Conservation (phyloP, 2,888 invertebrate genomes). For the Holacanthella duospinosa region DNA sequence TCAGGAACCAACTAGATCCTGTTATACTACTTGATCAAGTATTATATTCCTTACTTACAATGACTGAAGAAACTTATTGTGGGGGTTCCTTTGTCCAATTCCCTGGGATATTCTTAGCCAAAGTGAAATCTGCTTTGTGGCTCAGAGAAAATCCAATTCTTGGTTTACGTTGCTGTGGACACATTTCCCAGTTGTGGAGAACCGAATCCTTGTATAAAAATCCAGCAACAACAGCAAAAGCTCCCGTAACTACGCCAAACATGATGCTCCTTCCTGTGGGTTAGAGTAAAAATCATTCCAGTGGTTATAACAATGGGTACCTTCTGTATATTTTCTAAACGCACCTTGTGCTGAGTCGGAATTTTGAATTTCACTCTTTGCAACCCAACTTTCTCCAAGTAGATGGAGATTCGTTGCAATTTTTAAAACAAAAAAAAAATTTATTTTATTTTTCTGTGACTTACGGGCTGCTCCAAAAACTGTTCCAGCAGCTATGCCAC, state of each 20-base stretch:
- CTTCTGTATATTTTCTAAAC: too few relatives aligned
- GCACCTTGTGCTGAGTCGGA: too few relatives aligned
- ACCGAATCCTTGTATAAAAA: slow-evolving; percentile 16
- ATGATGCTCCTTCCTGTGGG: slow-evolving; percentile 12
- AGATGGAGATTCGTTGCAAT: slow-evolving; percentile 1
- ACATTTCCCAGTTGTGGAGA: slow-evolving; percentile 11
- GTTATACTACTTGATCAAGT: too few relatives aligned
- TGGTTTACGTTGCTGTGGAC: background rate
- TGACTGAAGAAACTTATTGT: background rate
- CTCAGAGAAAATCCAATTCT: slow-evolving; percentile 15
- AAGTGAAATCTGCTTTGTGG: slow-evolving; percentile 20
- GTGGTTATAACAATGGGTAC: too few relatives aligned
- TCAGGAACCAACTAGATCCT: too few relatives aligned
- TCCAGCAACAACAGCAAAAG: slow-evolving; percentile 14
- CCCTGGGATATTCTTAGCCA: background rate
- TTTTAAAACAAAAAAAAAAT: too few relatives aligned
- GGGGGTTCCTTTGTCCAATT: background rate
- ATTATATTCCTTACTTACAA: too few relatives aligned
- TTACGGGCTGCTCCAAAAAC: slow-evolving; percentile 24
- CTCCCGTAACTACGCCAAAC: slow-evolving; percentile 11
- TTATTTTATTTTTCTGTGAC: background rate
- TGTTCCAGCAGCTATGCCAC: slow-evolving; percentile 21
- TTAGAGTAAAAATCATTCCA: too few relatives aligned
- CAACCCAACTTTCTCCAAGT: background rate
- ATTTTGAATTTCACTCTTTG: too few relatives aligned